A percentile compares a stretch with the other conserved stretches of the same genome.
These are phyloP conservation scores for Sthenelais limicola DNA, from an alignment of 2,888 invertebrate species.

Conservation along the genomic window DNA sequence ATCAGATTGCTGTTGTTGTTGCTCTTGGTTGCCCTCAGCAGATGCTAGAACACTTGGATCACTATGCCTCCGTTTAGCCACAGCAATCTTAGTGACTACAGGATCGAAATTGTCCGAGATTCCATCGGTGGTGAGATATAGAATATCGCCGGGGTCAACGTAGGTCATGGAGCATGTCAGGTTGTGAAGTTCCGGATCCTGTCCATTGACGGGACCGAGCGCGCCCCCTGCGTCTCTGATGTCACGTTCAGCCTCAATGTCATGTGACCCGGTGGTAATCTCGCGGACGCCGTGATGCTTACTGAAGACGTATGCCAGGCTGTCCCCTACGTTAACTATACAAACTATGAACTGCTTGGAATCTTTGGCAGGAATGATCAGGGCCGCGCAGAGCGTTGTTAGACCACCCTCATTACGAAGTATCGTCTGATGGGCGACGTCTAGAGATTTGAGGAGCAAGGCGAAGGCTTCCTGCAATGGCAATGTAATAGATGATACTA, in stretches of 20 bases:
- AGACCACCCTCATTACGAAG: slow-evolving; percentile 82
- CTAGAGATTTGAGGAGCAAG: slow-evolving; percentile 83
- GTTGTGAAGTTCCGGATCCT: slow-evolving; percentile 87
- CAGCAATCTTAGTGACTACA: slow-evolving; percentile 89
- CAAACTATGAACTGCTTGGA: slow-evolving; percentile 79
- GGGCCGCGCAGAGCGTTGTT: slow-evolving; percentile 87
- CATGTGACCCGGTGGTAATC: slow-evolving; percentile 84
- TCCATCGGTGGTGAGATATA: slow-evolving; percentile 91
- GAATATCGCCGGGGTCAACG: slow-evolving; percentile 85
- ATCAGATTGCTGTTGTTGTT: not conserved
- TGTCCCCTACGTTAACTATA: slow-evolving; percentile 91
- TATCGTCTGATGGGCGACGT: slow-evolving; percentile 88
- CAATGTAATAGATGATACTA: slow-evolving; percentile 13
- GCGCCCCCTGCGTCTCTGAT: slow-evolving; percentile 92
- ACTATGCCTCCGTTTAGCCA: slow-evolving; percentile 57
- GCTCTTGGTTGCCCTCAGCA: too few relatives aligned
- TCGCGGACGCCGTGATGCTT: slow-evolving; percentile 84
- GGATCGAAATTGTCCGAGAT: slow-evolving; percentile 93
- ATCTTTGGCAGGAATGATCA: slow-evolving; percentile 76
- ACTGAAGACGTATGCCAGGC: slow-evolving; percentile 87
- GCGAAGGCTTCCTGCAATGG: slow-evolving; percentile 80
- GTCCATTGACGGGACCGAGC: slow-evolving; percentile 89
- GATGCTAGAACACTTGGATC: slow-evolving; percentile 18
- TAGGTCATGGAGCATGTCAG: slow-evolving; percentile 88
- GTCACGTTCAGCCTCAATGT: slow-evolving; percentile 85